These are phyloP conservation scores for Aphis gossypii DNA, from an alignment of 1,140 invertebrate genomes.

Conservation along the genomic window DNA sequence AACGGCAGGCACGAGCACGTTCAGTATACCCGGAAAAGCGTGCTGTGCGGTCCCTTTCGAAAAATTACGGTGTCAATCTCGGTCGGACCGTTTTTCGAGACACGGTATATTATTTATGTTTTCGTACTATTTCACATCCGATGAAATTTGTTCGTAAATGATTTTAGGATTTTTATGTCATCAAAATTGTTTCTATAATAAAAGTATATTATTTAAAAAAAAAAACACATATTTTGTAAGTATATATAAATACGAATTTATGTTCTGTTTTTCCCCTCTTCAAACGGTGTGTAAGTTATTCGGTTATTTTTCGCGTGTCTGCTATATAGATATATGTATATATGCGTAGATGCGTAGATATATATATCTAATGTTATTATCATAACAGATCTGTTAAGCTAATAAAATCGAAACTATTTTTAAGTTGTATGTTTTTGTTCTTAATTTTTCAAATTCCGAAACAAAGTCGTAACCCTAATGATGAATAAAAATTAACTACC, in stretches of 20 bases:
- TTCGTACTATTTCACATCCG: neutral
- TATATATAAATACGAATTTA: neutral
- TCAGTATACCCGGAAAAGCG: constrained; percentile 50
- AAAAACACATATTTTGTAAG: neutral
- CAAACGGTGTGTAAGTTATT: neutral
- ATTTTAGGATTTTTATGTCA: neutral
- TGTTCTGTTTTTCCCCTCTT: neutral
- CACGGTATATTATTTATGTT: neutral
- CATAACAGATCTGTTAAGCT: neutral
- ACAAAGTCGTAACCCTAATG: neutral
- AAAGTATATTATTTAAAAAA: neutral
- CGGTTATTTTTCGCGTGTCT: neutral
- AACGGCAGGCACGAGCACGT: neutral
- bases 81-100: neutral
- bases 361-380: neutral
- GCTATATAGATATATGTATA: neutral
- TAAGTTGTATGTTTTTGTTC: neutral
- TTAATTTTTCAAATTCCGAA: neutral
- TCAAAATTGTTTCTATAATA: neutral
- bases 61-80: neutral
- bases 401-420: constrained; percentile 10
- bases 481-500: neutral
- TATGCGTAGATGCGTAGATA: neutral
- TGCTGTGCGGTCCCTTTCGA: constrained; percentile 39
- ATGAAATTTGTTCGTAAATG: neutral